Percentiles rank a stretch among this genome's conserved stretches.
Evolutionary conservation across 2,113 vertebrate species (phyloP).

Genomic region (Phyllostomus hastatus): DNA sequence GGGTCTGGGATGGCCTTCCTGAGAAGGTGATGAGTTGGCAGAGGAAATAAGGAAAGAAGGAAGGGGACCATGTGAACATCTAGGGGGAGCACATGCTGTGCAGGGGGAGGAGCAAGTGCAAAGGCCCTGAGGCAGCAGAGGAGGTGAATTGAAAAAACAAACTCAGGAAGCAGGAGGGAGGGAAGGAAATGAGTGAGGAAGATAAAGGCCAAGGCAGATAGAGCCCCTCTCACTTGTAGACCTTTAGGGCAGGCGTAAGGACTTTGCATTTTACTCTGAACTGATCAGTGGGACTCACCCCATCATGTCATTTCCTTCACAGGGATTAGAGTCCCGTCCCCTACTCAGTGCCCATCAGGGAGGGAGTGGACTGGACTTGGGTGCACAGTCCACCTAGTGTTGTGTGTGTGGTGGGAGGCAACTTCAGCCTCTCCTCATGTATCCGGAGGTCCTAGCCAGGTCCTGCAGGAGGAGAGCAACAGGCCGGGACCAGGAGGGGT

Average conservation of each 20-base stretch:
- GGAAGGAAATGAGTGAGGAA: neutral
- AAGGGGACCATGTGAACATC: neutral
- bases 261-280: neutral
- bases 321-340: too few relatives aligned
- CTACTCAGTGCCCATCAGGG: too few relatives aligned
- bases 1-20: neutral
- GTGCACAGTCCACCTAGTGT: neutral
- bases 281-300: neutral
- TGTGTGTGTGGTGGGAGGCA: neutral
- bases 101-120: neutral
- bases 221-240: neutral
- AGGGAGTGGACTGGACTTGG: neutral
- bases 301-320: too few relatives aligned
- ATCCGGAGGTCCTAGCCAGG: neutral
- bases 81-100: neutral
- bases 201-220: accelerated
- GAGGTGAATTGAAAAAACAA: neutral
- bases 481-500: neutral
- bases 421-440: neutral
- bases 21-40: neutral
- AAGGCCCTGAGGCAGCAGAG: neutral
- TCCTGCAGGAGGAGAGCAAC: neutral
- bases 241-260: neutral
- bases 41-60: neutral
- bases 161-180: neutral